A percentile compares a stretch with the other conserved stretches of the same genome.
Evolutionary conservation across 2,113 vertebrate genomes (phyloP).

Genomic region (Pomatorhinus ruficollis): DNA sequence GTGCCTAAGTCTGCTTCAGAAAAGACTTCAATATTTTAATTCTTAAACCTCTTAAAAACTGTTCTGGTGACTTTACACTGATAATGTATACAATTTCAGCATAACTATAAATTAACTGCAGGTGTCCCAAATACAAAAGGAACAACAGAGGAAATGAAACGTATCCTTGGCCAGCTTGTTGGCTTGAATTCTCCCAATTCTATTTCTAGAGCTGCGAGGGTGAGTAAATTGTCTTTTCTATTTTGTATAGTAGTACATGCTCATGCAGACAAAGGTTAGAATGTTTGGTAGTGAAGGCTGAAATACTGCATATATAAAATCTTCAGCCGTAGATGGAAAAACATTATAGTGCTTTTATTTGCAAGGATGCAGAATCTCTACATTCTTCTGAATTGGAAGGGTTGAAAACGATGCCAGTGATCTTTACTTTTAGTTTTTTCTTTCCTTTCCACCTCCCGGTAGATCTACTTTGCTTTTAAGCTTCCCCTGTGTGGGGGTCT

Average conservation of each 20-base stretch:
- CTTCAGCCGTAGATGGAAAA: not conserved
- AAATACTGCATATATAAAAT: not conserved
- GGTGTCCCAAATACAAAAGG: slow-evolving; percentile 59
- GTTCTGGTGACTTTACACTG: not conserved
- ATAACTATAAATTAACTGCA: slow-evolving; percentile 25
- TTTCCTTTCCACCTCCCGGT: not conserved
- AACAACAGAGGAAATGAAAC: slow-evolving; percentile 83
- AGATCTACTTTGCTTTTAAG: not conserved
- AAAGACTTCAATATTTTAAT: not conserved
- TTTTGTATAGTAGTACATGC: not conserved
- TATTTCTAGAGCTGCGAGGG: slow-evolving; percentile 90
- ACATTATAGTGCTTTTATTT: not conserved
- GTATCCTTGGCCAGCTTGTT: slow-evolving; percentile 89
- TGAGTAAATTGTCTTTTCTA: slow-evolving; percentile 59
- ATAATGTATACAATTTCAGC: not conserved
- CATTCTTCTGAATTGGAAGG: not conserved
- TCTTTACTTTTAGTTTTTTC: not conserved
- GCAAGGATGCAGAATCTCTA: not conserved
- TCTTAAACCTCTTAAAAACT: not conserved
- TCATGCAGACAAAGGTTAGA: not conserved
- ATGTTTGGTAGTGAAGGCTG: not conserved
- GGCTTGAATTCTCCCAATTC: slow-evolving; percentile 94
- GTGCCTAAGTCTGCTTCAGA: not conserved
- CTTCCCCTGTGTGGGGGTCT: accelerated
- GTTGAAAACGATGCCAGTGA: not conserved